Percentiles rank a stretch among this genome's conserved stretches.
Conservation (phyloP, 64 coral and sea anemone species). For the Exaiptasia diaphana region DNA sequence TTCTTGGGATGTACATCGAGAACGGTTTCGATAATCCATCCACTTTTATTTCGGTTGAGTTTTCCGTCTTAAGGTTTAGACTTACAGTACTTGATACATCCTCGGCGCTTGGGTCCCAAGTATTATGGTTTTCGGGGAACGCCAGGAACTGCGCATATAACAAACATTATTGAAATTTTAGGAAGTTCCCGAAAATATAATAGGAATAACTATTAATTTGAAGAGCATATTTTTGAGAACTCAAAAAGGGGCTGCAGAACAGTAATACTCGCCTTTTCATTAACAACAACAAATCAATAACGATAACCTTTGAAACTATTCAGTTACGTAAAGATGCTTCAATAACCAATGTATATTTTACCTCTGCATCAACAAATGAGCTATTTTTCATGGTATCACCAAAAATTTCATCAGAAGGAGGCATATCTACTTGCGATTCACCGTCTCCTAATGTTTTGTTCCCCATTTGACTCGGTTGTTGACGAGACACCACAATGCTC, state of each 20-base stretch:
- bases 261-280: too few species aligned
- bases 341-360: too few species aligned
- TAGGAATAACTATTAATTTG: not conserved
- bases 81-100: slow-evolving; percentile 7
- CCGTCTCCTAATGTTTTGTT: slow-evolving; percentile 18
- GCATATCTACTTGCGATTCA: slow-evolving; percentile 1
- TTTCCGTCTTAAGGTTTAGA: slow-evolving; percentile 15
- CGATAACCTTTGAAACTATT: too few species aligned
- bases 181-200: not conserved
- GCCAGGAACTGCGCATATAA: not conserved
- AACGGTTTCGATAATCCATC: not conserved
- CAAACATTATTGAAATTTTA: not conserved
- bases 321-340: too few species aligned
- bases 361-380: not conserved
- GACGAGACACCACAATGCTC: slow-evolving; percentile 9
- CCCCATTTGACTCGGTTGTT: not conserved
- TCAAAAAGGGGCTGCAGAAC: too few species aligned
- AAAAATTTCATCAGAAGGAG: not conserved
- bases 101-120: slow-evolving; percentile 2
- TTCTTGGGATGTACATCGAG: slow-evolving; percentile 21
- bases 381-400: not conserved
- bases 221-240: too few species aligned
- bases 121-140: slow-evolving; percentile 18
- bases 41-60: slow-evolving; percentile 2
- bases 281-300: too few species aligned